Evolutionary conservation across 2,888 invertebrate species (phyloP).

Genomic region (Plebejus anna): DNA sequence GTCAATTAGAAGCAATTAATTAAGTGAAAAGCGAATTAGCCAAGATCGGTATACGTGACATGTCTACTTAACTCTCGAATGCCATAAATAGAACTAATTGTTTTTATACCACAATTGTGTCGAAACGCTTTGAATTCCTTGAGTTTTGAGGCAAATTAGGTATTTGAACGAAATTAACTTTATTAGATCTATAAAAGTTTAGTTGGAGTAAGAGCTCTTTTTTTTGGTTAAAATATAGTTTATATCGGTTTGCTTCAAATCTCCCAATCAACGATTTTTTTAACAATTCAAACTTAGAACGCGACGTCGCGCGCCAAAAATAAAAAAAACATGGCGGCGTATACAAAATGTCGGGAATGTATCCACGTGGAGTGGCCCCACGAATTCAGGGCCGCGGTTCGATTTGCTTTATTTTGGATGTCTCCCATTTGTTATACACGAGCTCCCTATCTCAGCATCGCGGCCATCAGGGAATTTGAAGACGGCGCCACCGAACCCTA

Average conservation of each 20-base stretch:
- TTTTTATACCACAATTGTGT: not conserved
- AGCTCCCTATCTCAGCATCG: constrained; percentile 73
- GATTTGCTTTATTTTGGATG: constrained; percentile 72
- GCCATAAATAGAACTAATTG: constrained; percentile 46
- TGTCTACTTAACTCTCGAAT: constrained; percentile 48
- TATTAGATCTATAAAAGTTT: not conserved
- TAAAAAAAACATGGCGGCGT: constrained; percentile 55
- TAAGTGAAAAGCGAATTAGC: constrained; percentile 58
- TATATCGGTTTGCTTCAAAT: not conserved
- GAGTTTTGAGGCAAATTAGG: not conserved
- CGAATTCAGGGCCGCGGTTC: constrained; percentile 64
- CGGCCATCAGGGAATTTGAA: constrained; percentile 68
- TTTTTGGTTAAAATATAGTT: too few relatives aligned
- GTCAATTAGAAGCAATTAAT: constrained; percentile 46
- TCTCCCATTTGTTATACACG: constrained; percentile 79
- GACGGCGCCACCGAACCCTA: constrained; percentile 66
- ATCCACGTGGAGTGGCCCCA: constrained; percentile 60
- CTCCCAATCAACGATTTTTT: not conserved
- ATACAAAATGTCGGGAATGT: constrained; percentile 67
- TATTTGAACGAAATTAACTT: not conserved
- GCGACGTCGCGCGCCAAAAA: constrained; percentile 55
- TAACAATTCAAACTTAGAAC: not conserved
- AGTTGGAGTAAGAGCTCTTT: too few relatives aligned
- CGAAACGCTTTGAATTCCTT: not conserved
- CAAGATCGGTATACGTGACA: constrained; percentile 60